A percentile compares a stretch with the other conserved stretches of the same genome.
phyloP scores from a whole-genome alignment of 1,140 invertebrate genomes.

The Drosophila varians region DNA sequence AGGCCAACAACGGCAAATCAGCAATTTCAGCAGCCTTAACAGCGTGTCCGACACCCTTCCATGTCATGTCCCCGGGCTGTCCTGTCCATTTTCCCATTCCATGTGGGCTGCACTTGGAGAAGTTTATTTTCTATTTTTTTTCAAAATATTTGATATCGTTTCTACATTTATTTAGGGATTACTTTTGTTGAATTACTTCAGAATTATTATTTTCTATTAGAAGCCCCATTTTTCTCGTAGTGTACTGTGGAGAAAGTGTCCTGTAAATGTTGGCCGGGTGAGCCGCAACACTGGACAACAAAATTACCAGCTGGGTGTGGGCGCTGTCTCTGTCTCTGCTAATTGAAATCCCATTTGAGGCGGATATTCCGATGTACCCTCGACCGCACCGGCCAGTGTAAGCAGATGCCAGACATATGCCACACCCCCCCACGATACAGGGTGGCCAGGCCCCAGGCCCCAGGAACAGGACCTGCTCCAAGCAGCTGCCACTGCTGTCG shows the following conservation, averaged over 20 bases:
- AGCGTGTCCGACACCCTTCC: constrained; percentile 46
- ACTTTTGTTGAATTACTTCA: too few species aligned
- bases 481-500: constrained; percentile 45
- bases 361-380: constrained; percentile 2
- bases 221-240: too few species aligned
- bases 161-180: too few species aligned
- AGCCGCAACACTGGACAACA: constrained; percentile 32
- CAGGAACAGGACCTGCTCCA: constrained; percentile 27
- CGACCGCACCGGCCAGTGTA: constrained; percentile 26
- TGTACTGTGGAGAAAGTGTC: constrained; percentile 4
- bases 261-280: constrained; percentile 6
- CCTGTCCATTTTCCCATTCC: not conserved
- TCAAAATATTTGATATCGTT: too few species aligned
- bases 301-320: constrained; percentile 1
- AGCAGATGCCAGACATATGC: constrained; percentile 47
- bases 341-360: constrained; percentile 47
- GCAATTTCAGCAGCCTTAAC: constrained; percentile 73
- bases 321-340: constrained; percentile 1
- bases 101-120: not conserved
- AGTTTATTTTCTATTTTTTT: too few species aligned
- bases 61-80: constrained; percentile 19
- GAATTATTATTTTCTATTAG: too few species aligned
- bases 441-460: not conserved
- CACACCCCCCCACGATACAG: constrained; percentile 9
- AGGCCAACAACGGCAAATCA: constrained; percentile 63